Conservation (phyloP, 2,797 vertebrate genomes). For the Spinus pinus region DNA sequence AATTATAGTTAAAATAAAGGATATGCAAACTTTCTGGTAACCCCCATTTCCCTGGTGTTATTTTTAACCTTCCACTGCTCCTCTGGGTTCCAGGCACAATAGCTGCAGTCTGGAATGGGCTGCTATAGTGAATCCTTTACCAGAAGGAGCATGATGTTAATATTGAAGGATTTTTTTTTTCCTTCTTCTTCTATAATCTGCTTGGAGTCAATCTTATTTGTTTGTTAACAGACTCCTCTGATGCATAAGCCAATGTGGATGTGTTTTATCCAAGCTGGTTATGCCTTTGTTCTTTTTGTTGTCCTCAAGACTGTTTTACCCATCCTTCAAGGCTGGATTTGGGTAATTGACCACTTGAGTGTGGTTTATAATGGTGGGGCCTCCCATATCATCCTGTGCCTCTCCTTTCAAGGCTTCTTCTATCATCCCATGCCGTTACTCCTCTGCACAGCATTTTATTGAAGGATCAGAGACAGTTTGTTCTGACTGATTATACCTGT, state of each 20-base stretch:
- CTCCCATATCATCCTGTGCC: not conserved
- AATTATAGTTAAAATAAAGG: not conserved
- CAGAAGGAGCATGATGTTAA: not conserved
- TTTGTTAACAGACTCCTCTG: not conserved
- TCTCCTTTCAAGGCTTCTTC: not conserved
- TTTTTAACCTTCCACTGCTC: not conserved
- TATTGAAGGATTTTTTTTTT: not conserved
- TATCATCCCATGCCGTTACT: not conserved
- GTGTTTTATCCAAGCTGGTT: not conserved
- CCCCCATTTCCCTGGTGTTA: not conserved
- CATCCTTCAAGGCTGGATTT: not conserved
- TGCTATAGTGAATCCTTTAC: not conserved
- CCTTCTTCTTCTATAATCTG: not conserved
- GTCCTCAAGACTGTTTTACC: not conserved
- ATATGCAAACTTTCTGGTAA: not conserved
- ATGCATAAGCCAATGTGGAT: not conserved
- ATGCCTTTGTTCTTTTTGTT: not conserved
- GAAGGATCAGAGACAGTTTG: not conserved
- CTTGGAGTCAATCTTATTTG: not conserved
- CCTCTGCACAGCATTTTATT: fast-evolving
- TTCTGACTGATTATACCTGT: not conserved
- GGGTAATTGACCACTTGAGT: not conserved
- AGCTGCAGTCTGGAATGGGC: not conserved
- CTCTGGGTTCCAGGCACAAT: not conserved
- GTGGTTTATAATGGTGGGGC: fast-evolving